Percentiles rank a stretch among this genome's conserved stretches.
These are phyloP conservation scores for Erethizon dorsatum DNA, from an alignment of 2,797 vertebrate genomes.

Conservation along the genomic window DNA sequence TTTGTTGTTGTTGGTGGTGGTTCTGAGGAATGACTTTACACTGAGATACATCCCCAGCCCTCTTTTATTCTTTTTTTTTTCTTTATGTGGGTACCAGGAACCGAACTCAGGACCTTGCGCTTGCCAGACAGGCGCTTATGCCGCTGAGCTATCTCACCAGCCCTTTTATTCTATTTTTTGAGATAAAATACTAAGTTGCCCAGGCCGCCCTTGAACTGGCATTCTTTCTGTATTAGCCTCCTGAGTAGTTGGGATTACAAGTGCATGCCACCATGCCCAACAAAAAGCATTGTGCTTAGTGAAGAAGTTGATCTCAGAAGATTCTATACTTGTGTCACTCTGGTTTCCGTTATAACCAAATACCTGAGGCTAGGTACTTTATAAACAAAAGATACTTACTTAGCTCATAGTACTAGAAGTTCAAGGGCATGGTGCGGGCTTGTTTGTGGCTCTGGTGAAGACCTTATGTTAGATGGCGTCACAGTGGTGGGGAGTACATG, in stretches of 20 bases:
- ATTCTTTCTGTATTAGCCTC: not conserved
- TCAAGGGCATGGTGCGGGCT: not conserved
- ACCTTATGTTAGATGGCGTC: not conserved
- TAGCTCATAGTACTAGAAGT: not conserved
- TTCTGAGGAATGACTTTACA: not conserved
- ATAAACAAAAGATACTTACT: not conserved
- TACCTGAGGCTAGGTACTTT: not conserved
- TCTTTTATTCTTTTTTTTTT: not conserved
- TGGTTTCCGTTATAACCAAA: not conserved
- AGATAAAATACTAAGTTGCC: not conserved
- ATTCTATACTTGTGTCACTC: not conserved
- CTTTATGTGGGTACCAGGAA: too few relatives aligned
- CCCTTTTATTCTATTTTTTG: not conserved
- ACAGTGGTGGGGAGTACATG: not conserved
- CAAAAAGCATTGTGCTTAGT: constrained; percentile 35
- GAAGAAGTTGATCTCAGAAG: constrained; percentile 52
- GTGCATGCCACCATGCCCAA: not conserved
- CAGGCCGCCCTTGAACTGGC: not conserved
- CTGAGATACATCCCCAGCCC: not conserved
- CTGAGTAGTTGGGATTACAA: not conserved
- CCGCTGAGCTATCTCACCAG: not conserved
- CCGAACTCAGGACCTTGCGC: too few relatives aligned
- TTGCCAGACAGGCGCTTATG: too few relatives aligned
- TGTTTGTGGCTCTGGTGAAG: not conserved
- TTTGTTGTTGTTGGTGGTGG: not conserved